Base-by-base conservation (phyloP, 2,888 invertebrate species). In the Parthenolecanium corni region DNA sequence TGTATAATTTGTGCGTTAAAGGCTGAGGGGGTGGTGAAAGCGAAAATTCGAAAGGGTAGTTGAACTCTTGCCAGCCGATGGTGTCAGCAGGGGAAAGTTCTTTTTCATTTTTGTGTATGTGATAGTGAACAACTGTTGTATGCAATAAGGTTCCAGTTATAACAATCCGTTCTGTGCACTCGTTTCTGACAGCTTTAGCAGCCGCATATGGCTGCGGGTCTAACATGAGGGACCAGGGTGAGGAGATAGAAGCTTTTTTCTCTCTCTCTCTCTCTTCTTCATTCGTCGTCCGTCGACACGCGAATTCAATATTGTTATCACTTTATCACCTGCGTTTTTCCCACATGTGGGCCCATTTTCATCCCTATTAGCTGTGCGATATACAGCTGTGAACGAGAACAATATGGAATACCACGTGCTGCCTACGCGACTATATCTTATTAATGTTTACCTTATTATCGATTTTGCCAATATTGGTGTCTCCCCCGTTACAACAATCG, bases 291-390 rank as follows among this genome's bases (percentile, higher is more conserved):
- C 61, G 61, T 51, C 61, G 51, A 61, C 61, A 61, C 61, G 61
- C 61, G 61, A 61, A 61, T 61, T 51, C 40, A 61, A 62, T 62
- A 62, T 62, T 46, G 52, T 52, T 62, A 62, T 62, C 52, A 52
- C 42, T 36, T 54, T 54, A 63, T 63, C 63, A 63, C 53, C 63
- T 63, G 63, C 63, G 53, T 63, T 63, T 63, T 63, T n/a, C n/a
- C 63, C 63, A 53, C 53, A 53, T 47, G 53, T 46, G 53, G 63
- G 63, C 53, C 54, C 62, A 46, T 38, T 54, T 63, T 63, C 53
- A 63, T 53, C 63, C 63, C 53, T 63, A 53, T 53, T 53, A 18
- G 1, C 23, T 47, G 38, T 25, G 24, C 61, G 40, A 61, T 51
- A 23, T 40, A 61, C 61, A 61, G 61, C 61, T 61, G 61, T 61